Evolutionary conservation across 2,797 vertebrate species (phyloP).

Genomic region (Diglossa cyanea): DNA sequence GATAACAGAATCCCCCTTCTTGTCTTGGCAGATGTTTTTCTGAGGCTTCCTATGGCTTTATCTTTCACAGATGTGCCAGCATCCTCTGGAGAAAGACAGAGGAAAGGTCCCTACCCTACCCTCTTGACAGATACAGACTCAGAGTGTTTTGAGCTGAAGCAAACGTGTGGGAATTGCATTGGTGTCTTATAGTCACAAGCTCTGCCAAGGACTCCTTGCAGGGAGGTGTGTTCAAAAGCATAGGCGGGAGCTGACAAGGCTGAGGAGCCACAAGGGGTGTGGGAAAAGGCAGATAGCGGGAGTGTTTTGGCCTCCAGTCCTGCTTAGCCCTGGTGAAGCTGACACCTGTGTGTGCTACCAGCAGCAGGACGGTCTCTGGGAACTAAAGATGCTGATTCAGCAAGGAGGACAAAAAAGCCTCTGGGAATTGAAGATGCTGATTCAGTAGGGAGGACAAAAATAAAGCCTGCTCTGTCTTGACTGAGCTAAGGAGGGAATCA

Average conservation of each 20-base stretch:
- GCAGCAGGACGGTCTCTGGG: not conserved
- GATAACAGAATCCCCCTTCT: not conserved
- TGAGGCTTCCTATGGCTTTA: not conserved
- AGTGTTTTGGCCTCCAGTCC: not conserved
- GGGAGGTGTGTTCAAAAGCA: not conserved
- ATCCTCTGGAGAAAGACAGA: not conserved
- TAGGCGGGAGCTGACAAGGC: not conserved
- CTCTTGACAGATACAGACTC: not conserved
- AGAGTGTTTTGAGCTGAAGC: not conserved
- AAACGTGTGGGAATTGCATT: rapidly evolving
- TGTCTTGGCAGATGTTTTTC: not conserved
- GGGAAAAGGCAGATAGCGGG: not conserved
- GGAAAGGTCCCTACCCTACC: not conserved
- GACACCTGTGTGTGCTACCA: not conserved
- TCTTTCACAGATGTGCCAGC: not conserved
- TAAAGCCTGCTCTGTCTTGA: not conserved
- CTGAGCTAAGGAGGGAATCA: not conserved
- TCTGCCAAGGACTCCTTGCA: not conserved
- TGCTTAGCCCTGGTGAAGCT: rapidly evolving
- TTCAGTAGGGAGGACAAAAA: not conserved
- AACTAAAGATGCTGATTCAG: not conserved
- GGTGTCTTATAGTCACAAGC: not conserved
- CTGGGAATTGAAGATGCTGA: not conserved
- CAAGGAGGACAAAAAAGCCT: not conserved
- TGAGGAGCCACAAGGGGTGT: not conserved